phyloP scores from a whole-genome alignment of 2,113 vertebrate species.

The Turnix velox region DNA sequence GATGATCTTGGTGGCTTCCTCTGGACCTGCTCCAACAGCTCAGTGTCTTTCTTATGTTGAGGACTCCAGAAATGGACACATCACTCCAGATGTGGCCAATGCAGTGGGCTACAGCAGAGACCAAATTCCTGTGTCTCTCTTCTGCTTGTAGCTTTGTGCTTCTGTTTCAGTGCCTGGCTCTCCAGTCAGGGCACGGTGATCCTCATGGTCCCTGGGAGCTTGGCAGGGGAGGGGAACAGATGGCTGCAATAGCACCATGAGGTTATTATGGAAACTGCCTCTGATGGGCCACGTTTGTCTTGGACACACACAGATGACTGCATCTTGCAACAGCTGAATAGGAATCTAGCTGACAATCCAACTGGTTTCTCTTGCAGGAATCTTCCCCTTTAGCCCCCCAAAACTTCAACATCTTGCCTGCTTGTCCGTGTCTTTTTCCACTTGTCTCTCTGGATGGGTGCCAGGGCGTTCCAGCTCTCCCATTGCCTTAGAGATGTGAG shows the following conservation, averaged over 20 bases:
- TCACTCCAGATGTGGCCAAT: too few species aligned
- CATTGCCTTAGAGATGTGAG: background rate
- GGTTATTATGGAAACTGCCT: background rate
- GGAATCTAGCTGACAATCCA: background rate
- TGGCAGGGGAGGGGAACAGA: conserved; percentile 23
- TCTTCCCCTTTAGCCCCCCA: background rate
- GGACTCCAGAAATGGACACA: too few species aligned
- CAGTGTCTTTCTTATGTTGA: too few species aligned
- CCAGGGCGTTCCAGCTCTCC: background rate
- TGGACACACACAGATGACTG: background rate
- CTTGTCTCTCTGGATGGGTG: background rate
- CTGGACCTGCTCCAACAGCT: too few species aligned
- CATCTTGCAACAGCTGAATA: background rate
- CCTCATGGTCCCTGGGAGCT: background rate
- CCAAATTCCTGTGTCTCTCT: background rate
- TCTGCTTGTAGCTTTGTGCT: background rate
- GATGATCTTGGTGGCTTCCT: too few species aligned
- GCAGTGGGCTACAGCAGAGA: background rate
- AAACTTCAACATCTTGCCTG: background rate
- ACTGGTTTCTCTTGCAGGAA: background rate
- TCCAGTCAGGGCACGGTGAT: background rate
- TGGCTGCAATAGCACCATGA: background rate
- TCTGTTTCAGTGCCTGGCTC: background rate
- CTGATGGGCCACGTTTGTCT: background rate
- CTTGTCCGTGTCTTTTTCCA: background rate